A percentile compares a stretch with the other conserved stretches of the same genome.
phyloP scores from a whole-genome alignment of 2,797 vertebrate species.

The Sebastes oblongus region DNA sequence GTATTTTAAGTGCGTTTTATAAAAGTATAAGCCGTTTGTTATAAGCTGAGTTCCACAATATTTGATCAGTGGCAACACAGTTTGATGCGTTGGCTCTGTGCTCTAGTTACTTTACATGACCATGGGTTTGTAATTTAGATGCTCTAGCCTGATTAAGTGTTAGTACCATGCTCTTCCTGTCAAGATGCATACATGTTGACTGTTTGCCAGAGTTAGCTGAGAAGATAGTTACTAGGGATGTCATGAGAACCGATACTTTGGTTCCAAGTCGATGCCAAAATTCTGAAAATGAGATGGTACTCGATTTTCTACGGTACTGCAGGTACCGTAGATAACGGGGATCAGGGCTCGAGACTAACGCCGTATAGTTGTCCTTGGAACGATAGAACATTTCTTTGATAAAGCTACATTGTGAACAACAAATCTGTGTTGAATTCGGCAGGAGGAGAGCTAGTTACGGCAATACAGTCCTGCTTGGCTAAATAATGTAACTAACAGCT shows the following conservation, averaged over 20 bases:
- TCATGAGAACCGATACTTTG: too few relatives aligned
- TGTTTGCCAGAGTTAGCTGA: background rate
- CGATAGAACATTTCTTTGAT: too few relatives aligned
- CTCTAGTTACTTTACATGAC: constrained; percentile 5
- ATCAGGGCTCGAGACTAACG: too few relatives aligned
- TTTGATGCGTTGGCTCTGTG: background rate
- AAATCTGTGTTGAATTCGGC: too few relatives aligned
- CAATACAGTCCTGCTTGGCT: too few relatives aligned
- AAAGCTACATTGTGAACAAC: too few relatives aligned
- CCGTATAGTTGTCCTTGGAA: accelerated
- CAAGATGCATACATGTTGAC: background rate
- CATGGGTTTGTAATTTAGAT: background rate
- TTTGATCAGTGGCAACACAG: background rate
- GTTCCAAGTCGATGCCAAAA: too few relatives aligned
- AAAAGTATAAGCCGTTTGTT: background rate
- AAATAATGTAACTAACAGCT: too few relatives aligned
- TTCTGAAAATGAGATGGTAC: too few relatives aligned
- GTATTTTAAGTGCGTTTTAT: background rate
- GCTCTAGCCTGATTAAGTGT: background rate
- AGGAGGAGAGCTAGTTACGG: too few relatives aligned
- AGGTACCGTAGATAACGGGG: too few relatives aligned
- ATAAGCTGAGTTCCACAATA: background rate
- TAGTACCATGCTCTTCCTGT: background rate
- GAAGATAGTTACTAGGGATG: background rate
- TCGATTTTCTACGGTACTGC: too few relatives aligned